Base-by-base conservation (phyloP, 23 tunicate species). In the Diplosoma virens region DNA sequence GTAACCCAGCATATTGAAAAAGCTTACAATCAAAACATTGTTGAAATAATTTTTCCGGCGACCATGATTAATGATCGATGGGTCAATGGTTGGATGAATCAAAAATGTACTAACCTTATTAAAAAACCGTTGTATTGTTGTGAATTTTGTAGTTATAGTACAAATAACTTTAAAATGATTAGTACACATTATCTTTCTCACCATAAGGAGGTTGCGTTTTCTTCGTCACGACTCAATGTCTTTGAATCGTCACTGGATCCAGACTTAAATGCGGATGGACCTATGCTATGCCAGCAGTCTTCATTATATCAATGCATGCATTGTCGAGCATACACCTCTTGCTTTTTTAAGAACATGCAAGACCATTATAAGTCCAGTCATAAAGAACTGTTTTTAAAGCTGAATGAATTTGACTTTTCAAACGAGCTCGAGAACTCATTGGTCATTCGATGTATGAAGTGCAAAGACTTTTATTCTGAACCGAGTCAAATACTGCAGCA, bases 11-110 rank as follows among this genome's bases (percentile, higher is more conserved):
- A 21, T 1, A 33, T 68, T 1, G 2, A 59, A 32, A 41, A 68
- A 9, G 33, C 68, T 52, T 68, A 32, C 68, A 54, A 46, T 1
- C 25, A 80, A 80, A 80, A 80, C 55, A 34, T 55, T 5, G 21
- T 80, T 22, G 26, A 24, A 20, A 45, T 80, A 33, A 32, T 34
- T n/a, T 18, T 80, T 20, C 84, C 84, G 0, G 21, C 1, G 21
- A 1, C 30, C 1, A 66, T 59, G 54, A 26, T 80, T 0, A 23
- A 32, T 11, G 14, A 17, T 20, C 24, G 30, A 14, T 80, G 84
- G 84, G 33, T 53, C 11, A 54, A 68, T 68, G 84, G 84, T 9
- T 80, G 77, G 77, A 68, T 80, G 14, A 80, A 80, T 37, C 17
- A 53, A 30, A 77, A 68, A 1, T 68, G 77, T 37, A 80, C 84